Percentiles rank a stretch among this genome's conserved stretches.
Evolutionary conservation across 2,888 invertebrate genomes (phyloP).

Genomic region (Helicoverpa assulta): DNA sequence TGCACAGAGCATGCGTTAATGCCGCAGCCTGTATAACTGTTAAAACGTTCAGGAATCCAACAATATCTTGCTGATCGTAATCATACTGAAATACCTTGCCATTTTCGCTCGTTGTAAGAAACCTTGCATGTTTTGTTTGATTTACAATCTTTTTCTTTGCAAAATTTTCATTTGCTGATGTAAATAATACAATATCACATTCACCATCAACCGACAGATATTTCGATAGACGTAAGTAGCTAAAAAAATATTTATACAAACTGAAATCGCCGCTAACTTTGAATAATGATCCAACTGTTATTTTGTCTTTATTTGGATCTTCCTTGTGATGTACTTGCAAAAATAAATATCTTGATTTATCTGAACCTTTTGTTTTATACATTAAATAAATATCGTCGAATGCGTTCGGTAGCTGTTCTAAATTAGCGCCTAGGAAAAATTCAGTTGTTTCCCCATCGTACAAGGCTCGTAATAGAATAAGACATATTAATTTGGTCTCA

Average conservation of each 20-base stretch:
- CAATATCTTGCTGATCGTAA: conserved; percentile 1
- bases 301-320: background rate
- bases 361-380: background rate
- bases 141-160: conserved; percentile 2
- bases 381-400: background rate
- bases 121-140: background rate
- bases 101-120: background rate
- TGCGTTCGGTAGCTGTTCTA: background rate
- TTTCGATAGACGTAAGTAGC: background rate
- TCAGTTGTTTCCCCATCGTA: background rate
- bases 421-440: background rate
- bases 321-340: background rate
- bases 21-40: background rate
- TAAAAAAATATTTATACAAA: background rate
- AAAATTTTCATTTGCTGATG: conserved; percentile 4
- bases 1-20: background rate
- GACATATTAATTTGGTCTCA: conserved; percentile 2
- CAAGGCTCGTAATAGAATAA: background rate
- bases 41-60: background rate
- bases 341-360: background rate
- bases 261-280: background rate
- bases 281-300: background rate
- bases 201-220: background rate
- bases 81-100: conserved; percentile 2
- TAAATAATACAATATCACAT: conserved; percentile 1